Evolutionary conservation across 2,888 invertebrate genomes (phyloP), one percentile per base, ranked within the genome.

Genomic region (Stenotaenia linearis): DNA sequence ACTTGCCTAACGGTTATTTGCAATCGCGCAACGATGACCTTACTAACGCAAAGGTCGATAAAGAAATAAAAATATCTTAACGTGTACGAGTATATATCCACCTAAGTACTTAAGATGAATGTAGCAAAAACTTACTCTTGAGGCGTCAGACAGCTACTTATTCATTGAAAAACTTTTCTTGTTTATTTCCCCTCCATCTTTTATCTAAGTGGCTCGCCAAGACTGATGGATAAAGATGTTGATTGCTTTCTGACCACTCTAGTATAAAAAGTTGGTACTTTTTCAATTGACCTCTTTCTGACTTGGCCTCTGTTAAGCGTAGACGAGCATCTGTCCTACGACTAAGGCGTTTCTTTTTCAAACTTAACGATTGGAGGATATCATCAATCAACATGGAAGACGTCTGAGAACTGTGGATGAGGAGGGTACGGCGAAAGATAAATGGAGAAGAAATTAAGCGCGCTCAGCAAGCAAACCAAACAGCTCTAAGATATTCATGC

Each of bases 171-270:
- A 61, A 28, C 28, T 61, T 61, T 61, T 28, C 23, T 61, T 23
- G 56, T 56, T 45, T 45, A n/a, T 45, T 45, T 4, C 45, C 45
- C 32, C 32, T 32, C 32, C 45, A 56, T 61, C 23, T 23, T 61
- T 61, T 61, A 61, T 61, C 61, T 61, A 23, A 61, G 25, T 23
- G 61, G 3, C 25, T 25, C 7, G 10, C 7, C 61, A 61, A 61
- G 61, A 61, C 61, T 61, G 61, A 61, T 61, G 61, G 61, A 61
- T 61, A 61, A 61, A 61, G 61, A 61, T 61, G 61, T 61, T 61
- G 25, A 25, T 61, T 28, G 61, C 61, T 9, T 61, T 61, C 61
- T 23, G 61, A 25, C 61, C 61, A 61, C 15, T 23, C 2, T 61
- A 25, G 61, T 61, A 23, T 61, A 61, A 61, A 61, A 61, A 61